Evolutionary conservation across 2,888 invertebrate genomes (phyloP).

Genomic region (Acanthacorydalis orientalis): DNA sequence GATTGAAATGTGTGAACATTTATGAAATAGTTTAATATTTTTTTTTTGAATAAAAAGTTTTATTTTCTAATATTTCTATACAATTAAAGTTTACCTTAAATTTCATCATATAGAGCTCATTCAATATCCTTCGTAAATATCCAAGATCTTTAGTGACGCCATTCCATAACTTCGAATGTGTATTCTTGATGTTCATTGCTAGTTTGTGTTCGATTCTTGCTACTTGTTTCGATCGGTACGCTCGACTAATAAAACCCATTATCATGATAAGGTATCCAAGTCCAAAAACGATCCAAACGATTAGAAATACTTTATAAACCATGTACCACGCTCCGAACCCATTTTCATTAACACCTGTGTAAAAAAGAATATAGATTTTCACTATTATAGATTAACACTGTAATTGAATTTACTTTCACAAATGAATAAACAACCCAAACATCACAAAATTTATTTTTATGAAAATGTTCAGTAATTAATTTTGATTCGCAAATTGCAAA

Average conservation of each 20-base stretch:
- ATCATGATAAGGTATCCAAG: slow-evolving; percentile 84
- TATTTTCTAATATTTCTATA: background rate
- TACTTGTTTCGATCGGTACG: slow-evolving; percentile 58
- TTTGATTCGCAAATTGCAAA: too few relatives aligned
- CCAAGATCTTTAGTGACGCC: slow-evolving; percentile 60
- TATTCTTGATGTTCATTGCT: slow-evolving; percentile 57
- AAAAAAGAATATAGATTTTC: slow-evolving; percentile 5
- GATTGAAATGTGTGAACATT: slow-evolving; percentile 1
- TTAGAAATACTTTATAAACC: slow-evolving; percentile 63
- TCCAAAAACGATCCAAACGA: slow-evolving; percentile 83
- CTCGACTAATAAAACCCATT: slow-evolving; percentile 66
- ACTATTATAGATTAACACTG: too few relatives aligned
- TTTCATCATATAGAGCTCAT: slow-evolving; percentile 67
- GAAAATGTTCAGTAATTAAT: too few relatives aligned
- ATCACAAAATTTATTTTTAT: background rate
- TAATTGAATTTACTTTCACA: too few relatives aligned
- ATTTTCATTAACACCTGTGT: slow-evolving; percentile 18
- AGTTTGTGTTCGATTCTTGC: slow-evolving; percentile 59
- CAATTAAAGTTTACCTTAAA: slow-evolving; percentile 57
- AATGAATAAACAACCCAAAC: background rate
- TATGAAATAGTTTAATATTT: background rate
- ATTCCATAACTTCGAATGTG: slow-evolving; percentile 60
- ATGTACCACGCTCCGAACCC: slow-evolving; percentile 41
- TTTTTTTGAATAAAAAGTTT: background rate
- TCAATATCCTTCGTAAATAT: slow-evolving; percentile 54